Evolutionary conservation across 2,888 invertebrate species (phyloP), one percentile per base, ranked within the genome.

Genomic region (Lepetodrilus schrolli): DNA sequence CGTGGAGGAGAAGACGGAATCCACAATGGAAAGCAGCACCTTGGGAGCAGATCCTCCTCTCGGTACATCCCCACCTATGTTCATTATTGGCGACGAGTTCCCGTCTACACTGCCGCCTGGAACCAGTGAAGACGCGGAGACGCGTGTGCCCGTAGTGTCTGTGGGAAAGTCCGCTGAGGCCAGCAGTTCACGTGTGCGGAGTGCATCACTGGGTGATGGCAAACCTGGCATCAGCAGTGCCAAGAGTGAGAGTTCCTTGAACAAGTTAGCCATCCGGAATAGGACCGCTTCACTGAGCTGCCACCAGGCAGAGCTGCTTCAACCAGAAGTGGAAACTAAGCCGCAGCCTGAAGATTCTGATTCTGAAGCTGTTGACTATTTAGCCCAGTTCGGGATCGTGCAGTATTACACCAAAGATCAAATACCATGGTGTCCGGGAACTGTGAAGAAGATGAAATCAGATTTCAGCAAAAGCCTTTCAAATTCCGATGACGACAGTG

Each of bases 341-440:
- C 2, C 23, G 10, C 23, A 13, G 5, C 37, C 20, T 58, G 74
- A 72, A 13, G 71, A 49, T 17, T 47, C 71, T 17, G 38, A 21
- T 38, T 21, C 66, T 30, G 72, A 21, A 10, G 13, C 43, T 38
- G 38, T 21, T 23, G 71, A 74, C 1, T 74, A 48, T 10, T 74
- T 51, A 43, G 68, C 50, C 5, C 81, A 82, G 7, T 43, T 75
- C 3, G 81, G 78, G 8, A 75, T 80, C 7, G 26, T 71, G n/a
- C 77, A 80, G 66, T 84, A 83, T 71, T 93, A 93, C 82, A 92
- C 92, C 78, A 92, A 92, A 79, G 93, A 93, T 82, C 93, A 93
- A 76, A 93, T 93, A 82, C 93, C 94, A 38, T 93, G 94, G 93
- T 92, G 93, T 89, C 92, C 93, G 0, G 94, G 95, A 2, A 94